Percentiles rank a stretch among this genome's conserved stretches.
Conservation (phyloP, 2,888 invertebrate species). For the Hedya salicella region DNA sequence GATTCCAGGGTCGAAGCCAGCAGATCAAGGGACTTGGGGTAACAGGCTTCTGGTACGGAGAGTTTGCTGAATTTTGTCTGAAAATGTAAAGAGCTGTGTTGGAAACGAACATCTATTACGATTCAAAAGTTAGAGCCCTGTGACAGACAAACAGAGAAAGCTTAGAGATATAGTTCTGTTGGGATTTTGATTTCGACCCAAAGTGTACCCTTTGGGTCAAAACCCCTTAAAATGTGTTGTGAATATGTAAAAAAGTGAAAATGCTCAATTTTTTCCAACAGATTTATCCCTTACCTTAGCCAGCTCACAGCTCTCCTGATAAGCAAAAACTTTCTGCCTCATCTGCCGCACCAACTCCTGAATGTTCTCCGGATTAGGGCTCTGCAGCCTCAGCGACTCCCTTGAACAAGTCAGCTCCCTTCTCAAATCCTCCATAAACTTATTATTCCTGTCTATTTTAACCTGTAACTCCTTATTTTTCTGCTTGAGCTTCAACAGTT, state of each 20-base stretch:
- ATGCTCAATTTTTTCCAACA: too few species aligned
- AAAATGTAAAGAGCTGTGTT: conserved; percentile 43
- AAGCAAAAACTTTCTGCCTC: conserved; percentile 70
- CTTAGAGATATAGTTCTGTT: too few species aligned
- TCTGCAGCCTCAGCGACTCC: conserved; percentile 57
- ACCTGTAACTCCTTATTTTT: conserved; percentile 66
- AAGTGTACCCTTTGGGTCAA: too few species aligned
- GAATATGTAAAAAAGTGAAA: too few species aligned
- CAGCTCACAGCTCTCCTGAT: conserved; percentile 72
- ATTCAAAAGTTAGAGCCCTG: too few species aligned
- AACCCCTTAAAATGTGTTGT: too few species aligned
- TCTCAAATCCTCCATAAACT: conserved; percentile 61
- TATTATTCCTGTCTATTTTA: conserved; percentile 70
- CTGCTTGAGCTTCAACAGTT: conserved; percentile 69
- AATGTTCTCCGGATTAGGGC: conserved; percentile 69
- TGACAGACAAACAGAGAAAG: too few species aligned
- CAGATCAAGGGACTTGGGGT: conserved; percentile 62
- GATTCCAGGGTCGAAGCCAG: conserved; percentile 55
- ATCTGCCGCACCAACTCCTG: conserved; percentile 70
- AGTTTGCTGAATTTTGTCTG: conserved; percentile 71
- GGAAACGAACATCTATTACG: not conserved
- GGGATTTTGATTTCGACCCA: too few species aligned
- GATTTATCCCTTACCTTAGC: conserved; percentile 61
- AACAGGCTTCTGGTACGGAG: conserved; percentile 61
- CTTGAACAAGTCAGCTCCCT: conserved; percentile 66